Evolutionary conservation across 2,113 vertebrate species (phyloP), one percentile per base, ranked within the genome.

Genomic region (Carollia perspicillata): DNA sequence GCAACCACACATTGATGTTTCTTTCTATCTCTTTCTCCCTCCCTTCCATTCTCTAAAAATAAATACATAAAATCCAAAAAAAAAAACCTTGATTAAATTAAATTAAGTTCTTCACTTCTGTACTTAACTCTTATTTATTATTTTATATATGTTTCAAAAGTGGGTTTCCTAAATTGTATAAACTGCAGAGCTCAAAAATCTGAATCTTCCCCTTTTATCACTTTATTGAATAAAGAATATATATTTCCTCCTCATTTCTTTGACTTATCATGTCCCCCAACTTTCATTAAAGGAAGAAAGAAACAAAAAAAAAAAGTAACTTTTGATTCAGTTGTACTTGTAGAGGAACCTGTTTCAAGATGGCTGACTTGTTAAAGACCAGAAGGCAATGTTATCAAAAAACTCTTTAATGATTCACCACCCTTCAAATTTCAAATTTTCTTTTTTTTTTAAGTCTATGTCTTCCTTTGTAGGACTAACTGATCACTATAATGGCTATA

Each of bases 401-500:
- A 88, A 55, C 20, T 55, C 28, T 40, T 94, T 89, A 13, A 89
- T 55, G 16, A 84, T 85, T 72, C 40, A 83, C 49, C 55, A 3
- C 5, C 33, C 40, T 86, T 42, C 30, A 93, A 96, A 87, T 13
- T 55, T 78, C 47, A 88, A 78, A 72, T 51, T 78, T 85, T 51
- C 28, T 86, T 89, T 42, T 86, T 86, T 92, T 86, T 83, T 92
- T 35, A 89, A 95, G 44, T 6, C 28, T 89, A 12, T 55, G 47
- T 28, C 28, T 30, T 63, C n/a, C 40, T 87, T 95, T 49, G 49
- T 90, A 92, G 33, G 94, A 96, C 78, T 71, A 84, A 72, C 26
- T 47, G 22, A 30, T 84, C 79, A 51, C 12, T 77, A 49, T 14
- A 83, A 14, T 58, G 35, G 42, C 16, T 65, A 0, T 17, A 68